These are phyloP conservation scores for Phaethon lepturus DNA, from an alignment of 2,113 vertebrate species.

Conservation along the genomic window DNA sequence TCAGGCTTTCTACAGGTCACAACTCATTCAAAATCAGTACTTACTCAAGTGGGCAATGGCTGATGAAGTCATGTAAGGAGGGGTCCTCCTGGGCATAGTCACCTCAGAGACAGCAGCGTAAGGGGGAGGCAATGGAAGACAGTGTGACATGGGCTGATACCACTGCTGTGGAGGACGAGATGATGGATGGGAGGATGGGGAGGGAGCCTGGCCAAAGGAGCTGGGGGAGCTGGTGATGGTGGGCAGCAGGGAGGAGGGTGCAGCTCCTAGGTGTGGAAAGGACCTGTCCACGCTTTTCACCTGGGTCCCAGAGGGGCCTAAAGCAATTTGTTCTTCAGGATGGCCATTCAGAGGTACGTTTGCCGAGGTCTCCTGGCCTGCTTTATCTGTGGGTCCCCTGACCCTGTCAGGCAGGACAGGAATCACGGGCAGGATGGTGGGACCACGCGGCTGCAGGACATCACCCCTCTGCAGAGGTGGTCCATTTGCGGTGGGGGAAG, in stretches of 20 bases:
- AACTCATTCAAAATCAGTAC: slow-evolving; percentile 76
- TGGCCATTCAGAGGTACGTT: slow-evolving; percentile 64
- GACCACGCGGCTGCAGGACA: slow-evolving; percentile 72
- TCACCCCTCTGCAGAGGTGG: slow-evolving; percentile 75
- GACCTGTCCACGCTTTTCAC: slow-evolving; percentile 47
- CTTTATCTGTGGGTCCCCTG: slow-evolving; percentile 74
- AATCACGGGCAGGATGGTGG: slow-evolving; percentile 79
- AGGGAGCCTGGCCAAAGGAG: slow-evolving; percentile 63
- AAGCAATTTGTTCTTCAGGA: slow-evolving; percentile 60
- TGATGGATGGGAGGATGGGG: slow-evolving; percentile 67
- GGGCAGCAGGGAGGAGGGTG: slow-evolving; percentile 66
- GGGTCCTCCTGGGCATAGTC: slow-evolving; percentile 86
- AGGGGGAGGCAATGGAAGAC: slow-evolving; percentile 83
- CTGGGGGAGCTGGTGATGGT: background rate
- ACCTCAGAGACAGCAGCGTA: slow-evolving; percentile 86
- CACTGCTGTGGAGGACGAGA: slow-evolving; percentile 79
- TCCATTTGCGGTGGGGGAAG: slow-evolving; percentile 70
- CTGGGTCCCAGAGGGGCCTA: slow-evolving; percentile 60
- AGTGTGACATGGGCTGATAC: slow-evolving; percentile 76
- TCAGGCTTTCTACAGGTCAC: background rate
- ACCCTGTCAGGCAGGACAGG: slow-evolving; percentile 70
- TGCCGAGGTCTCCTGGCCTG: slow-evolving; percentile 51
- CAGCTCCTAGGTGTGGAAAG: slow-evolving; percentile 75
- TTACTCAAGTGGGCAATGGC: slow-evolving; percentile 87
- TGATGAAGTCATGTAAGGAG: slow-evolving; percentile 85